These are phyloP conservation scores for Argyresthia goedartella DNA, from an alignment of 2,888 invertebrate species.

Conservation along the genomic window DNA sequence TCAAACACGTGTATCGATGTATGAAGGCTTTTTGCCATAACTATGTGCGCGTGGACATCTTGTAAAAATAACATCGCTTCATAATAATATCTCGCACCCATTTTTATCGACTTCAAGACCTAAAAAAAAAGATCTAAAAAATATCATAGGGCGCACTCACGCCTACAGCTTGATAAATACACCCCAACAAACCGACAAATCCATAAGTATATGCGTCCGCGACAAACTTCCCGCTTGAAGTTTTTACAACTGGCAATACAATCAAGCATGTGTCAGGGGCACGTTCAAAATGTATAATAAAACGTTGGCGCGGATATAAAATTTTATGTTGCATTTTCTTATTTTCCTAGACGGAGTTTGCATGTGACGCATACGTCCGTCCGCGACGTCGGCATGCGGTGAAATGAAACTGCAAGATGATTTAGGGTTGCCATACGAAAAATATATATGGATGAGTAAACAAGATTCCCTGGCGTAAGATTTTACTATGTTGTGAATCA, in stretches of 20 bases:
- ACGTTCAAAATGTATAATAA: slow-evolving; percentile 43
- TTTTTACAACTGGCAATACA: slow-evolving; percentile 21
- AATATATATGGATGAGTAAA: background rate
- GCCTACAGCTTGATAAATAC: background rate
- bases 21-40: no score
- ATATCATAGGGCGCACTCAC: no score
- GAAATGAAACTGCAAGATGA: slow-evolving; percentile 20
- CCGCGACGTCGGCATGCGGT: slow-evolving; percentile 19
- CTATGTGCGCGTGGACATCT: no score
- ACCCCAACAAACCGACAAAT: background rate
- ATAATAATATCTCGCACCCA: no score
- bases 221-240: background rate
- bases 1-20: no score
- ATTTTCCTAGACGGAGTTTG: slow-evolving; percentile 33
- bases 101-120: no score
- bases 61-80: no score
- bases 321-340: slow-evolving; percentile 37
- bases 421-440: slow-evolving; percentile 10
- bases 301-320: slow-evolving; percentile 37
- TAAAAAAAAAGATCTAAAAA: no score
- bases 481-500: no score
- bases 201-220: background rate
- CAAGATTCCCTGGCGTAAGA: no score
- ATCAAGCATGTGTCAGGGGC: slow-evolving; percentile 39
- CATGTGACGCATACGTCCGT: slow-evolving; percentile 32